Percentiles rank a stretch among this genome's conserved stretches.
Conservation (phyloP, 2,797 vertebrate species). For the Centropyge bicolor region DNA sequence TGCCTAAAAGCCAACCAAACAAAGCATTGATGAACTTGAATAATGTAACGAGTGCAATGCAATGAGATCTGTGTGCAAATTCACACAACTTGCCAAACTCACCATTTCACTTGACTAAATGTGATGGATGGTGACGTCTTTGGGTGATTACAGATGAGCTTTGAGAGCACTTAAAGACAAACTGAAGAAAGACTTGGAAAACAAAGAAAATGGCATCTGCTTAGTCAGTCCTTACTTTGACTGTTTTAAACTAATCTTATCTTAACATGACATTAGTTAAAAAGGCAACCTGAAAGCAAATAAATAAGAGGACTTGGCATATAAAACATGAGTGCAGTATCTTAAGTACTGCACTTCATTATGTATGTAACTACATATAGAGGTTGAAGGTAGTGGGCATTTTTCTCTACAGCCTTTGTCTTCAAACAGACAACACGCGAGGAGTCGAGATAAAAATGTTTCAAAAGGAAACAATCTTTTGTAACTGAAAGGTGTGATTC, state of each 20-base stretch:
- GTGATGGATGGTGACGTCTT: conserved; percentile 62
- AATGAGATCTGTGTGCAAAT: conserved; percentile 65
- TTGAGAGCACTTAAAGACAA: conserved; percentile 41
- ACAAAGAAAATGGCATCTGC: conserved; percentile 37
- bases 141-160: conserved; percentile 60
- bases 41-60: conserved; percentile 70
- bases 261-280: conserved; percentile 47
- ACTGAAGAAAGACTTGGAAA: conserved; percentile 9
- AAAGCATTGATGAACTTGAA: conserved; percentile 14
- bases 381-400: conserved; percentile 2
- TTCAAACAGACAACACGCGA: conserved; percentile 63
- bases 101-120: conserved; percentile 24
- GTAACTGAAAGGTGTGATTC: conserved; percentile 72
- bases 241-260: conserved; percentile 31
- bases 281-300: conserved; percentile 82
- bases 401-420: conserved; percentile 51
- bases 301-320: conserved; percentile 77
- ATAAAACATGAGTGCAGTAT: conserved; percentile 70
- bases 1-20: conserved; percentile 14
- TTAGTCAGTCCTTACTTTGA: conserved; percentile 23
- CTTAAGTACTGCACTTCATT: conserved; percentile 48
- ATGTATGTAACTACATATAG: conserved; percentile 53
- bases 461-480: conserved; percentile 69
- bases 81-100: conserved; percentile 50
- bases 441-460: conserved; percentile 60